Evolutionary conservation across 2,113 vertebrate species (phyloP).

Genomic region (Theristicus caerulescens): DNA sequence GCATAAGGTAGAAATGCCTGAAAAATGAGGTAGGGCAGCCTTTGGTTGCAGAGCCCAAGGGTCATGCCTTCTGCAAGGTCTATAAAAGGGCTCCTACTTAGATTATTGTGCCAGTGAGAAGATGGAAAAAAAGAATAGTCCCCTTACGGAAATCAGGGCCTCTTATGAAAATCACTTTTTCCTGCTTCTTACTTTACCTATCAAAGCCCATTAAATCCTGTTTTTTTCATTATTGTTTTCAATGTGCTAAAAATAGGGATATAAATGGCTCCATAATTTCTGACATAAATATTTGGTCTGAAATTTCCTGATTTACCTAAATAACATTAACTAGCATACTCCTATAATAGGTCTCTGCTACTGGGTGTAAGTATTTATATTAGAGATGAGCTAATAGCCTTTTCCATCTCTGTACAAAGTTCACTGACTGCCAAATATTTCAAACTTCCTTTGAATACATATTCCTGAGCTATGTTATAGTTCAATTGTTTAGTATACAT

Average conservation of each 20-base stretch:
- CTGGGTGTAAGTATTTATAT: not conserved
- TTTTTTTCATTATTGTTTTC: not conserved
- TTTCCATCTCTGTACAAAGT: not conserved
- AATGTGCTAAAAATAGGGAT: not conserved
- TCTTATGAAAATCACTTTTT: not conserved
- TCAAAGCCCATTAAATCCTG: not conserved
- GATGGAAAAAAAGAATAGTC: not conserved
- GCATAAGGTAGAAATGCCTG: not conserved
- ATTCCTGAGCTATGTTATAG: not conserved
- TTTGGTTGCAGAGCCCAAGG: not conserved
- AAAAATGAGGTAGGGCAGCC: not conserved
- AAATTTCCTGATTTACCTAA: constrained; percentile 33
- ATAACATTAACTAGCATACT: not conserved
- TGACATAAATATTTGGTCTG: constrained; percentile 29
- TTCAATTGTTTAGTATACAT: not conserved
- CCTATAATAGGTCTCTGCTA: not conserved
- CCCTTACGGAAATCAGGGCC: not conserved
- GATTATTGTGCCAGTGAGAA: not conserved
- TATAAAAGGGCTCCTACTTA: not conserved
- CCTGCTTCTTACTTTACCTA: not conserved
- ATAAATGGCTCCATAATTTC: constrained; percentile 20
- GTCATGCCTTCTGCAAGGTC: not conserved
- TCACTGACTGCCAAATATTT: not conserved
- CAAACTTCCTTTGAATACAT: not conserved
- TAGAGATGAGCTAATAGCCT: not conserved